Percentiles rank a stretch among this genome's conserved stretches.
Conservation (phyloP, 2,797 vertebrate species). For the Onychomys arenicola region DNA sequence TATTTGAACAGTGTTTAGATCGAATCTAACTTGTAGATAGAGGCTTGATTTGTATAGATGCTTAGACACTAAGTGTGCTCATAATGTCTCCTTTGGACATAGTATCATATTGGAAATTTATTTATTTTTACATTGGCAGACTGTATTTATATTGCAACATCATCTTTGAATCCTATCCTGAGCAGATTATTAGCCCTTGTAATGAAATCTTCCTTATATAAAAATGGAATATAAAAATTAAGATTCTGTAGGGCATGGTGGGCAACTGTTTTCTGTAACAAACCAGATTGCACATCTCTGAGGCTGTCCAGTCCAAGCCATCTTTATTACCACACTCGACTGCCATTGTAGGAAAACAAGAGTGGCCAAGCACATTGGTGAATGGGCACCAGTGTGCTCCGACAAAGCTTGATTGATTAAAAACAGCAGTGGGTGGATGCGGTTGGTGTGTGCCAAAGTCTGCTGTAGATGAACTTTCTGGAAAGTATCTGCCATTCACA, state of each 20-base stretch:
- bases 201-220: slow-evolving; percentile 13
- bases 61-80: neutral
- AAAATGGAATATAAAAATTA: neutral
- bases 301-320: neutral
- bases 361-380: neutral
- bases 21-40: neutral
- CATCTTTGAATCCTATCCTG: neutral
- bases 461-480: neutral
- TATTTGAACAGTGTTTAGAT: neutral
- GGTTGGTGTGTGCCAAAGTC: neutral
- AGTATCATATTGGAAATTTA: neutral
- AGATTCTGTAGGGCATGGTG: neutral
- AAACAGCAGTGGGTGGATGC: neutral
- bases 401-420: slow-evolving; percentile 57
- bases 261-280: neutral
- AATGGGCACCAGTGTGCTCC: neutral
- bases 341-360: neutral
- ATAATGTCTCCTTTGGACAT: neutral
- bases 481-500: slow-evolving; percentile 5
- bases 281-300: neutral
- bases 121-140: slow-evolving; percentile 12
- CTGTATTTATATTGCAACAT: neutral
- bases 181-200: neutral
- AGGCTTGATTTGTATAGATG: neutral
- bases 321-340: neutral